A percentile compares a stretch with the other conserved stretches of the same genome.
phyloP scores from a whole-genome alignment of 2,113 vertebrate species.

The cattle (Bos taurus) region DNA sequence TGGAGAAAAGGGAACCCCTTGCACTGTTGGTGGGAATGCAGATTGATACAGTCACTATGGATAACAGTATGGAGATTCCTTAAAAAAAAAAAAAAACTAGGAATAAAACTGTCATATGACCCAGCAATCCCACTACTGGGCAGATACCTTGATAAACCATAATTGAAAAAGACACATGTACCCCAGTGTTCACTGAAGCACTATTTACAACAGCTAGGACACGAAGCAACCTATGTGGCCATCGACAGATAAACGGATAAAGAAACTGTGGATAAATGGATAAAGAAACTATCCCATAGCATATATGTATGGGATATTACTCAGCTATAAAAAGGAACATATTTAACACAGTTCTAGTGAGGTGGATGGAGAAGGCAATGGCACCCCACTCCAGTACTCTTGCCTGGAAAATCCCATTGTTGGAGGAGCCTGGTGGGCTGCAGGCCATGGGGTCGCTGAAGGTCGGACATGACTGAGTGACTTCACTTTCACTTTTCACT shows the following conservation, averaged over 20 bases:
- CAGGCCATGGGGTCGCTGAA: too few relatives aligned
- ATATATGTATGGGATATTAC: rapidly evolving
- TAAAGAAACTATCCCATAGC: too few relatives aligned
- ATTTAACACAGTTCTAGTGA: not conserved
- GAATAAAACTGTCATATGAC: not conserved
- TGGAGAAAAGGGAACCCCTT: not conserved
- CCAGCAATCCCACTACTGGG: not conserved
- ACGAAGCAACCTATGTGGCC: not conserved
- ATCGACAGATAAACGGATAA: not conserved
- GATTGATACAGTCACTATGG: not conserved
- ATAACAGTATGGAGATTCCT: not conserved
- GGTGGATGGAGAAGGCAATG: not conserved
- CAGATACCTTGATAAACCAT: not conserved
- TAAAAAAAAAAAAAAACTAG: not conserved
- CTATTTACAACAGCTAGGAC: not conserved
- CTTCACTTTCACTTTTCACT: too few relatives aligned
- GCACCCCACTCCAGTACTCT: too few relatives aligned
- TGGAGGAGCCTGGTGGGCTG: too few relatives aligned
- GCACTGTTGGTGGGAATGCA: not conserved
- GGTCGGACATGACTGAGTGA: too few relatives aligned
- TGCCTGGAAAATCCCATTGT: too few relatives aligned
- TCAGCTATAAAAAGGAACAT: not conserved
- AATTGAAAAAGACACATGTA: not conserved
- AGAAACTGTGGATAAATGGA: not conserved
- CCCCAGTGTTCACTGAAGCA: not conserved